phyloP scores from a whole-genome alignment of 2,888 invertebrate species.

The Agonopterix subpropinquella region DNA sequence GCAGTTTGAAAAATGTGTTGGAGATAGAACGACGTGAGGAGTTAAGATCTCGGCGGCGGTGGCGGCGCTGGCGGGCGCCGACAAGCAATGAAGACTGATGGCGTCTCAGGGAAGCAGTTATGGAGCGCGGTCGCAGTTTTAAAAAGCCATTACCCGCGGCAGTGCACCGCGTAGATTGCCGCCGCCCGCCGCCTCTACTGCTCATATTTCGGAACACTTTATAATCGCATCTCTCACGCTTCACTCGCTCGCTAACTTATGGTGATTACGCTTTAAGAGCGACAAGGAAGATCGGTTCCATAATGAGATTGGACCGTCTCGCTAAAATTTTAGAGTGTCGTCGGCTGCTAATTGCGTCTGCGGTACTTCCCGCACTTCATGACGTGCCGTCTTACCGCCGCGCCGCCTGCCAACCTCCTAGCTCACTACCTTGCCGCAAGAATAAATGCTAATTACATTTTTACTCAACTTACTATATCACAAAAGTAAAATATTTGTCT shows the following conservation, averaged over 20 bases:
- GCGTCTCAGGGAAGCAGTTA: slow-evolving; percentile 71
- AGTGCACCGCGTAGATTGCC: slow-evolving; percentile 69
- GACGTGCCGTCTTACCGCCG: slow-evolving; percentile 11
- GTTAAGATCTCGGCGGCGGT: slow-evolving; percentile 54
- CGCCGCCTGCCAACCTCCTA: slow-evolving; percentile 8
- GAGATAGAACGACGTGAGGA: slow-evolving; percentile 54
- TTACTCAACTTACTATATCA: slow-evolving; percentile 17
- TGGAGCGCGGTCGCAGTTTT: slow-evolving; percentile 76
- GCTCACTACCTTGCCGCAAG: slow-evolving; percentile 23
- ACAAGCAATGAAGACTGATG: slow-evolving; percentile 77
- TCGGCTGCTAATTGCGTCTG: slow-evolving; percentile 68
- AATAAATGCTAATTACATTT: slow-evolving; percentile 48
- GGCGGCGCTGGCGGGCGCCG: slow-evolving; percentile 60
- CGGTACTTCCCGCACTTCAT: slow-evolving; percentile 32
- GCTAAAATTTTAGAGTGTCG: slow-evolving; percentile 73
- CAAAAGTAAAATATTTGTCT: not conserved
- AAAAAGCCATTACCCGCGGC: slow-evolving; percentile 74
- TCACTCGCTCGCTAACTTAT: slow-evolving; percentile 73
- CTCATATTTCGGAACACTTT: slow-evolving; percentile 74
- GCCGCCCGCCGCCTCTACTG: slow-evolving; percentile 35
- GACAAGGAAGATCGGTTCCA: slow-evolving; percentile 71
- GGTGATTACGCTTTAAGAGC: slow-evolving; percentile 73
- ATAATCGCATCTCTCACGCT: slow-evolving; percentile 74
- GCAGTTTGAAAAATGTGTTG: slow-evolving; percentile 47
- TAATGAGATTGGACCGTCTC: slow-evolving; percentile 73